Conservation (phyloP, 1,140 invertebrate genomes). For the Anagrus nilaparvatae region DNA sequence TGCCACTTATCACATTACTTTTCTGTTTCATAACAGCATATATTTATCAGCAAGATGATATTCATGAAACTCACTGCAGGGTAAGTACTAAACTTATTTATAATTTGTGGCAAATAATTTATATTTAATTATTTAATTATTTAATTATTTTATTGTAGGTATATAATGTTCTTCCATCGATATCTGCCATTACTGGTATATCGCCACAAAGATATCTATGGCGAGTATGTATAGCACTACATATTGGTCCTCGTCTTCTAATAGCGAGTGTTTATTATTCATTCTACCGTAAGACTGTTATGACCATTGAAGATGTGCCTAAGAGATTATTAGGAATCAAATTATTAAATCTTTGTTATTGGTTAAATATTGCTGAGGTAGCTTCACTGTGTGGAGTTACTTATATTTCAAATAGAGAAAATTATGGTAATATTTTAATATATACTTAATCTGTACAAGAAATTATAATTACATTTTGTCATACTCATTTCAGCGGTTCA, state of each 20-base stretch:
- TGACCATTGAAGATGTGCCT: slow-evolving; percentile 44
- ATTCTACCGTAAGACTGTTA: slow-evolving; percentile 63
- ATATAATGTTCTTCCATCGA: slow-evolving; percentile 83
- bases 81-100: slow-evolving; percentile 46
- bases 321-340: slow-evolving; percentile 38
- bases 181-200: slow-evolving; percentile 84
- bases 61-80: slow-evolving; percentile 84
- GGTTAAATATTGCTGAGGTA: slow-evolving; percentile 76
- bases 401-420: slow-evolving; percentile 87
- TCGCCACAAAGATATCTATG: slow-evolving; percentile 86
- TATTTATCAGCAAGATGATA: slow-evolving; percentile 81
- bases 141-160: slow-evolving; percentile 49
- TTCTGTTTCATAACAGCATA: slow-evolving; percentile 79
- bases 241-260: slow-evolving; percentile 76
- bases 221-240: slow-evolving; percentile 81
- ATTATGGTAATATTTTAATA: slow-evolving; percentile 75
- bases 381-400: slow-evolving; percentile 76
- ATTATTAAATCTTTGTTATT: slow-evolving; percentile 68
- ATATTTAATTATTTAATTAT: slow-evolving; percentile 5
- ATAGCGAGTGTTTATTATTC: slow-evolving; percentile 75
- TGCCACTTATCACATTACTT: slow-evolving; percentile 69
- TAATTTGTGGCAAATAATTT: slow-evolving; percentile 4
- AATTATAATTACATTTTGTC: neutral
- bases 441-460: neutral
- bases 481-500: slow-evolving; percentile 63